A percentile compares a stretch with the other conserved stretches of the same genome.
Evolutionary conservation across 2,113 vertebrate genomes (phyloP).

Genomic region (Chlorodrepanis virens): DNA sequence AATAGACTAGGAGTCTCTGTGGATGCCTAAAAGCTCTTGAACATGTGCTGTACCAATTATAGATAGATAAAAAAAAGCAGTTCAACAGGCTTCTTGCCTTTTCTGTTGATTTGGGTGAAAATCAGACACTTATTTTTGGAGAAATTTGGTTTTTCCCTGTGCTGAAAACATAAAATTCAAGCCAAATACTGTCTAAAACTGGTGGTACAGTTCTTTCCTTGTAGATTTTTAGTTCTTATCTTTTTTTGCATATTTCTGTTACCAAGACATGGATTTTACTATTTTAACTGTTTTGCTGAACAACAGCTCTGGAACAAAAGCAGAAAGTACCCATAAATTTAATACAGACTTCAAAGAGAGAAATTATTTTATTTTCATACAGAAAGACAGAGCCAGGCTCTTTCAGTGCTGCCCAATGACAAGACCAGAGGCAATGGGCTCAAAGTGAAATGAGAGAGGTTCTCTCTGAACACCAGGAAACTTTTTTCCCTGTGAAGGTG

Average conservation of each 20-base stretch:
- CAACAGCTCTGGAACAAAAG: background rate
- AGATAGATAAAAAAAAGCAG: background rate
- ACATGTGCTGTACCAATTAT: fast-evolving
- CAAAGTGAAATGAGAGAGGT: background rate
- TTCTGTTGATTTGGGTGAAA: background rate
- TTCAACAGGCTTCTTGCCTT: background rate
- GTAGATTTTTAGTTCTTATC: background rate
- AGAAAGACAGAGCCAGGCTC: background rate
- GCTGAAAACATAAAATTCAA: background rate
- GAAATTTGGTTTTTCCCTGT: background rate
- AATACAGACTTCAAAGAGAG: background rate
- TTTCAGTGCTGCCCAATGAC: background rate
- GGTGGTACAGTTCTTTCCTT: background rate
- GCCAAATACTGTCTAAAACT: background rate
- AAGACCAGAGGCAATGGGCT: background rate
- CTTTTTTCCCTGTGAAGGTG: background rate
- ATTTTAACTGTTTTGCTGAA: background rate
- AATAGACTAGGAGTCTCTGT: background rate
- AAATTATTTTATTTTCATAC: background rate
- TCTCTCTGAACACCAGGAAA: background rate
- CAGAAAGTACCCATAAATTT: background rate
- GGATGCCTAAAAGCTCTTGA: background rate
- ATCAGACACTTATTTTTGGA: background rate
- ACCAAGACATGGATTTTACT: background rate
- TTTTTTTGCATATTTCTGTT: background rate